Conservation (phyloP, 2,797 vertebrate species). For the Rhynchonycteris naso region DNA sequence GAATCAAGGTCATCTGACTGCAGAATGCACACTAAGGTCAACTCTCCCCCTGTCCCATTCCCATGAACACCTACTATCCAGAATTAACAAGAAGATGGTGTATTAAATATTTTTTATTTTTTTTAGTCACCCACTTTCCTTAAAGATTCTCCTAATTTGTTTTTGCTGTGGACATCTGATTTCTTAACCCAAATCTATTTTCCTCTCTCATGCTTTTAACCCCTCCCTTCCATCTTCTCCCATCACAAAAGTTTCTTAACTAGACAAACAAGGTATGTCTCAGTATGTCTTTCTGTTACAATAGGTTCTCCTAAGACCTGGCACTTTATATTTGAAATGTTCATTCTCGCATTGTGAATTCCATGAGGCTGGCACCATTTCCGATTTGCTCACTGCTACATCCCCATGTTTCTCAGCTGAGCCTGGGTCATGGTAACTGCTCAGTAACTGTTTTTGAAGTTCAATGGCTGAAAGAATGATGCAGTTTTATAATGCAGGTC, state of each 20-base stretch:
- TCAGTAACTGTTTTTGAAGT: background rate
- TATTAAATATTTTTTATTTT: background rate
- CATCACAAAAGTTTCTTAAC: background rate
- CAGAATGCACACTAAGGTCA: background rate
- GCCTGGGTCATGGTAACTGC: background rate
- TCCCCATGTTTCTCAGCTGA: background rate
- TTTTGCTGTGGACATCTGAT: background rate
- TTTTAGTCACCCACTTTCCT: background rate
- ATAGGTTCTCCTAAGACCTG: background rate
- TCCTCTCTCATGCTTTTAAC: background rate
- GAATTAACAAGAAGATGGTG: background rate
- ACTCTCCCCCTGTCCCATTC: background rate
- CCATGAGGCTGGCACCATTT: background rate
- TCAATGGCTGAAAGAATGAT: background rate
- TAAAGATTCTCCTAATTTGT: background rate
- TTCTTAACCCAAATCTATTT: background rate
- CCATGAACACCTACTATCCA: background rate
- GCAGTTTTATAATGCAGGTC: background rate
- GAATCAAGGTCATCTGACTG: background rate
- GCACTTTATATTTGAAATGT: background rate
- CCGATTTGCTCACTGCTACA: background rate
- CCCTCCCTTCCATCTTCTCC: background rate
- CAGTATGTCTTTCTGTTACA: background rate
- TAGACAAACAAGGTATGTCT: background rate
- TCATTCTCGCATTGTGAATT: background rate